These are phyloP conservation scores for Brachionus sp. DNA, from an alignment of 1,140 invertebrate genomes.

Conservation along the genomic window DNA sequence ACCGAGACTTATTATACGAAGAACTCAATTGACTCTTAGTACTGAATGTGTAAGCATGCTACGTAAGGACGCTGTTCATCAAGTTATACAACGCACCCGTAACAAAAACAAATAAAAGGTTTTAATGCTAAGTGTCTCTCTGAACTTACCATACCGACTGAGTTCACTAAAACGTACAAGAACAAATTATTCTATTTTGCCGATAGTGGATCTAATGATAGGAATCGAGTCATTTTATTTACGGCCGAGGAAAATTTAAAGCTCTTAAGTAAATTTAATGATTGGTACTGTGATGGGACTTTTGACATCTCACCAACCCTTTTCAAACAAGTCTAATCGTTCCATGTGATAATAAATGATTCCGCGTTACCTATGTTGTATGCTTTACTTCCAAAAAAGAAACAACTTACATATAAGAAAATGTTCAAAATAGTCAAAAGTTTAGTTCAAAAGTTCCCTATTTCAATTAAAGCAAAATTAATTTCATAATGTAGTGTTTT, in stretches of 20 bases:
- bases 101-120: background rate
- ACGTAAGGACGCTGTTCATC: background rate
- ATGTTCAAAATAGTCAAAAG: no score
- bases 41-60: conserved; percentile 6
- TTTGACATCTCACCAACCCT: background rate
- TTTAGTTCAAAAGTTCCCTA: no score
- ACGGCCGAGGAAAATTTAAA: background rate
- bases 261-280: background rate
- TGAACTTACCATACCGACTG: background rate
- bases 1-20: conserved; percentile 14
- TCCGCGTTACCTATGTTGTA: background rate
- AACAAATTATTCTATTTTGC: background rate
- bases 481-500: no score
- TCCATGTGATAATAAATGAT: background rate
- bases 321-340: background rate
- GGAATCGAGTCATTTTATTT: background rate
- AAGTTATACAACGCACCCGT: background rate
- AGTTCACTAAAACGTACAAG: background rate
- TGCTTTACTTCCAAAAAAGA: background rate
- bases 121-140: background rate
- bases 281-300: background rate
- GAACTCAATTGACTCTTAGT: background rate
- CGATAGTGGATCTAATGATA: background rate
- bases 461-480: no score
- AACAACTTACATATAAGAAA: background rate